phyloP scores from a whole-genome alignment of 2,797 vertebrate genomes.

The Rousettus madagascariensis region DNA sequence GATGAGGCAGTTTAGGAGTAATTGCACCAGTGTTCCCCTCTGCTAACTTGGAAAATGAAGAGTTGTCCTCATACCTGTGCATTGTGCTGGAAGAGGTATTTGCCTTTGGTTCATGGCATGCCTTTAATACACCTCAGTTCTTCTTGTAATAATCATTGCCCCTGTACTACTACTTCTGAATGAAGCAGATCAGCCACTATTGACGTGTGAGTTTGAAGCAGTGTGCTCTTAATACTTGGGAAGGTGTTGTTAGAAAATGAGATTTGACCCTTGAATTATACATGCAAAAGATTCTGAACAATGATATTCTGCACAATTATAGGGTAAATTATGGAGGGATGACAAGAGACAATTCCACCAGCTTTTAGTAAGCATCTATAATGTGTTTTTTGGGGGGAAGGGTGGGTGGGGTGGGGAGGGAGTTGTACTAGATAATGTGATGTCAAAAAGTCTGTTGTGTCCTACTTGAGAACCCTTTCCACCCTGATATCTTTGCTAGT shows the following conservation, averaged over 20 bases:
- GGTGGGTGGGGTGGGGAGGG: too few species aligned
- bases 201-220: background rate
- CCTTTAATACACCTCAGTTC: background rate
- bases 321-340: background rate
- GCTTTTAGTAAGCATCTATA: background rate
- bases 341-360: background rate
- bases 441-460: background rate
- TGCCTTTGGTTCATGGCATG: constrained; percentile 23
- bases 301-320: background rate
- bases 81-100: constrained; percentile 37
- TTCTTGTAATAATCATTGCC: background rate
- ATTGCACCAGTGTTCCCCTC: constrained; percentile 52
- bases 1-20: constrained; percentile 44
- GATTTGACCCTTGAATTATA: background rate
- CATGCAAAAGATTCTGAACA: background rate
- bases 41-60: constrained; percentile 65
- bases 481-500: background rate
- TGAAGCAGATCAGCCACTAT: background rate
- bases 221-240: background rate
- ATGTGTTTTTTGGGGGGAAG: background rate
- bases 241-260: background rate
- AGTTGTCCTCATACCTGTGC: constrained; percentile 31
- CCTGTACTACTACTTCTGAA: background rate
- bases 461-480: background rate
- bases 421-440: background rate